Base-by-base conservation (phyloP, 2,888 invertebrate genomes). In the Antheraea yamamai region DNA sequence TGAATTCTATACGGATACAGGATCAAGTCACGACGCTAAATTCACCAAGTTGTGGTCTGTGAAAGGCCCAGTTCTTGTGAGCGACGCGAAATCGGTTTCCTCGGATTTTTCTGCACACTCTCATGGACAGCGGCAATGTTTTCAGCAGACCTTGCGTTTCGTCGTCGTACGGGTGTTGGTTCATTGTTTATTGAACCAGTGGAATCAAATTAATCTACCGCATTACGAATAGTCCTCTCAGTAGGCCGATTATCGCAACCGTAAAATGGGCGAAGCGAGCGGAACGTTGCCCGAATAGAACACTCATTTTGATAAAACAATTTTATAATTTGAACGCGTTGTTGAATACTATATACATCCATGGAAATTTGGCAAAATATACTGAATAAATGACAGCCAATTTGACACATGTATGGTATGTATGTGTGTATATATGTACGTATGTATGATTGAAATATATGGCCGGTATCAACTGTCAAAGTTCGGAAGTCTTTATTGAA, bases 81-180 rank as follows among this genome's bases (percentile, higher is more conserved):
- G 77, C 81, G 81, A 75, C 83, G 83, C 77, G 82, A 77, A 85
- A 86, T 85, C 75, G 82, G 84, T 83, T 84, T 79, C 81, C 79
- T 83, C 78, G 81, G 81, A 77, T 82, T 84, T 76, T 84, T 76
- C 80, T 77, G 75, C 14, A 77, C 74, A 74, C 74, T 74, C 51
- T 74, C 68, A 68, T 68, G 76, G 82, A 68, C 74, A 75, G 82
- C 79, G 76, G 81, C 82, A 78, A 86, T 85, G 78, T 84, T 85
- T 77, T 84, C 84, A 75, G 78, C 79, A 68, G 78, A 81, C 81
- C 83, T 82, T 61, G 81, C 81, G 79, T 81, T 84, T 74, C 77
- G 76, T 78, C 75, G 76, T 81, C 78, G 80, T 81, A 81, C 75
- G 73, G 79, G 78, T 82, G 79, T 80, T 82, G 79, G 77, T 76